phyloP scores from a whole-genome alignment of 2,888 invertebrate genomes.

The Phaonia tiefii region DNA sequence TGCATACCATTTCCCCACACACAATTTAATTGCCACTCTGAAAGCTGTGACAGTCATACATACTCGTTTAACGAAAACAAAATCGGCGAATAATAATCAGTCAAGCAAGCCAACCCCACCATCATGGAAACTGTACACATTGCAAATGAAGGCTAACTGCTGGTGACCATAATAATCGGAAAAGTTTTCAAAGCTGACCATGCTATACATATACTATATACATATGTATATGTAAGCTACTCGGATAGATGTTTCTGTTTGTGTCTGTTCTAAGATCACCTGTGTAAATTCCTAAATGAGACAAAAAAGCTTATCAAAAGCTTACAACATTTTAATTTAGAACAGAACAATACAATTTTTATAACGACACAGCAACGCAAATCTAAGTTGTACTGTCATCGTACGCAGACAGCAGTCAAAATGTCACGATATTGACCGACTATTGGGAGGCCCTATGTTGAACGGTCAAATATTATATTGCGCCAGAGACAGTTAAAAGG shows the following conservation, averaged over 20 bases:
- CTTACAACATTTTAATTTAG: neutral
- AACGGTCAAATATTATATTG: too few species aligned
- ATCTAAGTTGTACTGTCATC: neutral
- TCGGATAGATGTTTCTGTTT: neutral
- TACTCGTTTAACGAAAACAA: neutral
- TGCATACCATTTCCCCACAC: slow-evolving; percentile 33
- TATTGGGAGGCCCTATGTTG: neutral
- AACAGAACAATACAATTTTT: slow-evolving; percentile 14
- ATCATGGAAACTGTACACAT: slow-evolving; percentile 30
- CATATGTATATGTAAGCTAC: neutral
- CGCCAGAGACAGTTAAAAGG: too few species aligned
- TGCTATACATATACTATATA: too few species aligned
- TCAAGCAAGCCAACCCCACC: slow-evolving; percentile 24
- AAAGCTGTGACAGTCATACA: slow-evolving; percentile 19
- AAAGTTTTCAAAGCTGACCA: neutral
- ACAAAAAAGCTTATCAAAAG: slow-evolving; percentile 12
- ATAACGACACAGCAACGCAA: slow-evolving; percentile 21
- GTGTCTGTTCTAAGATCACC: slow-evolving; percentile 7
- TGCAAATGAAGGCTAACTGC: neutral
- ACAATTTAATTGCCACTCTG: slow-evolving; percentile 47
- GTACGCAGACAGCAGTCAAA: neutral
- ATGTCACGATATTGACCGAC: slow-evolving; percentile 4
- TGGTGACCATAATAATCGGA: neutral
- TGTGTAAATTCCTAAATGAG: slow-evolving; percentile 17
- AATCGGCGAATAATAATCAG: slow-evolving; percentile 37